Evolutionary conservation across 2,888 invertebrate genomes (phyloP), one percentile per base, ranked within the genome.

Genomic region (Craniophora ligustri): DNA sequence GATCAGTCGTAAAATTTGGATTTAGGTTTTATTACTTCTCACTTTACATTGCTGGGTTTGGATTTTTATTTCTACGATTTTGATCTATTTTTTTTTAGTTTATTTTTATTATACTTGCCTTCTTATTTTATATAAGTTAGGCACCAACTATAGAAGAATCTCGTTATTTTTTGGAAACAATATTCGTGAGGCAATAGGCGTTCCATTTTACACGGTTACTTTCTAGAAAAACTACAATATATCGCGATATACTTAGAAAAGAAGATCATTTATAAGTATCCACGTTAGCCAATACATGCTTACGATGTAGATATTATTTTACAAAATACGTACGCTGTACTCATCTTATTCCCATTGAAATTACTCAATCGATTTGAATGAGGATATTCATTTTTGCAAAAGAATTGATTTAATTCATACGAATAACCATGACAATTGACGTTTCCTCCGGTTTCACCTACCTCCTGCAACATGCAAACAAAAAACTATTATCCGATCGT

Each of bases 401-500:
- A 15, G 5, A 41, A 51, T 46, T 23, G 21, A 41, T 35, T 10
- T 14, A 41, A 23, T 42, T 36, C 18, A 40, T 8, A 39, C 53
- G 54, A 49, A 48, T 14, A 34, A 49, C 38, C 42, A 59, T 44
- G 36, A 56, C 60, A 54, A 54, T 40, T 53, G 34, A 67, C 44
- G 48, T 41, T 48, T 54, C 38, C 56, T 39, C 51, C 39, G 0
- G 61, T 62, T 69, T 51, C 31, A 54, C 47, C 45, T 48, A 68
- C 45, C 56, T 26, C 26, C 75, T 21, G 69, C 58, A 46, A 76
- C 83, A 65, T 53, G 61, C 75, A 69, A 75, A 84, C 67, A 78
- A 85, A 67, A 82, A 78, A 75, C 74, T 77, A 82, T 80, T 84
- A 86, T 85, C 82, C 76, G 79, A 84, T 86, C 77, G 75, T 76